Base-by-base conservation (phyloP, 2,113 vertebrate species). In the Bubo blakistoni region DNA sequence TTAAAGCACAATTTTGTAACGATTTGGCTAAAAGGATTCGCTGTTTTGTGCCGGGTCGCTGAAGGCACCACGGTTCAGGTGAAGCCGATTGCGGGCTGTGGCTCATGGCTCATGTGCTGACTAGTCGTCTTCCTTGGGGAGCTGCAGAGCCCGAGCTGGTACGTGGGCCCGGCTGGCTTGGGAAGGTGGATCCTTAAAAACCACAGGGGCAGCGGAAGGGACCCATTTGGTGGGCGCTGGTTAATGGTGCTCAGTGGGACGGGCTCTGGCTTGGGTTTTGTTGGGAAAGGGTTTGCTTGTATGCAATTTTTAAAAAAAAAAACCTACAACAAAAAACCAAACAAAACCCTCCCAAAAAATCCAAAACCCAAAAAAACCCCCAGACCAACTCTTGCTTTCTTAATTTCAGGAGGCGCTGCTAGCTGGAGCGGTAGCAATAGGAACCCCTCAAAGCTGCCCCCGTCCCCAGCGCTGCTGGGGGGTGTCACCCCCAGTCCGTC, bases 91-190 rank as follows among this genome's bases (percentile, higher is more conserved):
- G 6, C 4, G 27, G 66, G 44, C 30, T 26, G 66, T 18, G 55
- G 69, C 19, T 92, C 1, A 0, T 17, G 70, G 10, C 36, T 81
- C 46, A 6, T 4, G 4, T 16, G 51, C 36, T 36, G 15, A 0
- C 17, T 11, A 4, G 44, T 47, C 29, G 0, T 12, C 32, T 29
- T 51, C 34, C 44, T 40, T 25, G 9, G 88, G 61, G 44, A 59
- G 34, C 54, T 38, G 59, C 26, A 3, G 18, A 12, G 51, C 36
- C 86, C 4, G 0, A 8, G 16, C 9, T 2, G 47, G 47, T 40
- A 5, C 0, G 0, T 9, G 58, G 52, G 7, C 2, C 46, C 25
- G 44, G 25, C 7, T 80, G 5, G 25, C 10, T 18, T 8, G 4
- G 6, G 71, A 36, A 14, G 32, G 13, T 42, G 76, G 30, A 47